Percentiles rank a stretch among this genome's conserved stretches.
Conservation (phyloP, 2,113 vertebrate genomes). For the Lepisosteus osseus region DNA sequence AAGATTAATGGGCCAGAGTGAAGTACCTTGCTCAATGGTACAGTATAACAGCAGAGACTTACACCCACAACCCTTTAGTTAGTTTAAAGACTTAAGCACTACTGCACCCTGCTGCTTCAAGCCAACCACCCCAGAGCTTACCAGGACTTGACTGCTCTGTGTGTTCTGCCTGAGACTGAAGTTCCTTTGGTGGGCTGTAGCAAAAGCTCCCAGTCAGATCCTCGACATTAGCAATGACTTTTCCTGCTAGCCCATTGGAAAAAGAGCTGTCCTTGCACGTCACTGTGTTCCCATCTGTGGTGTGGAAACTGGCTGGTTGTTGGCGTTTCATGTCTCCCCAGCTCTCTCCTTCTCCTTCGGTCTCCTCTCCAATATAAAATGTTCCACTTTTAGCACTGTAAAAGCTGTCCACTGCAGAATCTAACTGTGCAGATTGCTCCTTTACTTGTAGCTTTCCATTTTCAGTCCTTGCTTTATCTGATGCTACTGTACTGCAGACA, state of each 20-base stretch:
- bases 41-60: no score
- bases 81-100: no score
- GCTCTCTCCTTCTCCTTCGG: background rate
- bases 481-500: no score
- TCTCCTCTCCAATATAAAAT: background rate
- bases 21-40: no score
- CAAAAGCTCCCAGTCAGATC: conserved; percentile 47
- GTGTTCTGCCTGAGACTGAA: conserved; percentile 38
- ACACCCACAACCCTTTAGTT: no score
- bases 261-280: background rate
- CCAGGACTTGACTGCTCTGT: background rate
- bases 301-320: background rate
- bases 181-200: conserved; percentile 25
- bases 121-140: background rate
- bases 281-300: background rate
- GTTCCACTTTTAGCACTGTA: background rate
- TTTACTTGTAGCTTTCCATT: background rate
- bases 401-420: background rate
- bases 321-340: background rate
- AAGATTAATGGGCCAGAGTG: no score
- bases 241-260: background rate
- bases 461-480: background rate
- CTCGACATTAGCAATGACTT: background rate
- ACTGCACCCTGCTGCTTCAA: no score
- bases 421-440: background rate